Base-by-base conservation (phyloP, 2,888 invertebrate species). In the Ganaspis brasiliensis region DNA sequence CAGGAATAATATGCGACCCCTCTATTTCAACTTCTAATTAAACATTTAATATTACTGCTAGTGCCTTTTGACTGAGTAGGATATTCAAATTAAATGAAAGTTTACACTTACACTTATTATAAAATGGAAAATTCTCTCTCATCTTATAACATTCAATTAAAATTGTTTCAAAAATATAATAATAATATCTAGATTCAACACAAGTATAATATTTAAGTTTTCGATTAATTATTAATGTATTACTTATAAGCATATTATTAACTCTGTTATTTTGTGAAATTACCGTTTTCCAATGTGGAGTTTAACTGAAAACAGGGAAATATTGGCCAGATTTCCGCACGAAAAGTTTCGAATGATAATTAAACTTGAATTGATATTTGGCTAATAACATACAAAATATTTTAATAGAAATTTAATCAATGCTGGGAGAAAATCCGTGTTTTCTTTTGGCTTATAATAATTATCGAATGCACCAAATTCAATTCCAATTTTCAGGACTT, bases 21-120 rank as follows among this genome's bases (percentile, higher is more conserved):
- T 40, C 67, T 45, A 67, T 67, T 67, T 67, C 67, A 67, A 67
- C 67, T 67, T 67, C 67, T 67, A 67, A 67, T 67, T 67, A 67
- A 67, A 67, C 24, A 45, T 67, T 45, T 21, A 63, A 45, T 67
- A 24, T 45, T 45, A 37, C 40, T 45, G 24, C 67, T 21, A 24
- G 24, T 67, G 24, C 45, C 67, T 45, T 67, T 45, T 9, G 45
- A 67, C 40, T 45, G 67, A 24, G 45, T 45, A n/a, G 24, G 40
- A 8, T 26, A 24, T 67, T 67, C 40, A 67, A 67, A 45, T 67
- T 67, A 24, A 40, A 24, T 40, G n/a, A 24, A 16, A 67, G 21
- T 45, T 63, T 63, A 63, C 37, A 16, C 31, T 2, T 35, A 16
- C n/a, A 31, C 26, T 16, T 16, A 59, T 9, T 31, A 31, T 9